A percentile compares a stretch with the other conserved stretches of the same genome.
Conservation (phyloP, 2,888 invertebrate genomes). For the Temnothorax rugatulus region DNA sequence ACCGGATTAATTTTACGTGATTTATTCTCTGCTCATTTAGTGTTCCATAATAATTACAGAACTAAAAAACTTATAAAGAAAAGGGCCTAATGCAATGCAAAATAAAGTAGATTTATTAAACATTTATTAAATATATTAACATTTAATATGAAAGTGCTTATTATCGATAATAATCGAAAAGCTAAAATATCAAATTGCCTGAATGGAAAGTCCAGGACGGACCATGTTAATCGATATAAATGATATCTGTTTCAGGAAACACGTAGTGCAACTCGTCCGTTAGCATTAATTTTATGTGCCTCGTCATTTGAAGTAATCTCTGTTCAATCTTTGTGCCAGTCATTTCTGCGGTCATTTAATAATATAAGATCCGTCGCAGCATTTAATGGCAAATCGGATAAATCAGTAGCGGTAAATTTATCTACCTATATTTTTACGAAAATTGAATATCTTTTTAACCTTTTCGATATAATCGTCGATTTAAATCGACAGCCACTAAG, state of each 20-base stretch:
- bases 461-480: neutral
- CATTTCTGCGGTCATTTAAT: conserved; percentile 69
- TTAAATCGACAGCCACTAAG: neutral
- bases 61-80: no score
- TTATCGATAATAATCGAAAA: no score
- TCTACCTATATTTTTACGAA: neutral
- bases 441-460: neutral
- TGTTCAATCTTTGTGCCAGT: conserved; percentile 69
- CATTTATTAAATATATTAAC: no score
- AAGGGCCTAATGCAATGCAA: no score
- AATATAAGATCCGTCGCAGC: conserved; percentile 77
- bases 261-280: conserved; percentile 87
- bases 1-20: no score
- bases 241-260: conserved; percentile 17
- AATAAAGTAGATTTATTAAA: no score
- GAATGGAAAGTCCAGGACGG: no score
- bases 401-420: conserved; percentile 79
- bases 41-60: no score
- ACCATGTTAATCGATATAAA: conserved; percentile 5
- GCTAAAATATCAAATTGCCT: no score
- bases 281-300: conserved; percentile 90
- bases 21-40: no score
- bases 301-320: conserved; percentile 82
- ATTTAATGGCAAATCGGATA: conserved; percentile 79
- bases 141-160: no score